A percentile compares a stretch with the other conserved stretches of the same genome.
These are phyloP conservation scores for Eueides isabella DNA, from an alignment of 1,140 invertebrate species.

Conservation along the genomic window DNA sequence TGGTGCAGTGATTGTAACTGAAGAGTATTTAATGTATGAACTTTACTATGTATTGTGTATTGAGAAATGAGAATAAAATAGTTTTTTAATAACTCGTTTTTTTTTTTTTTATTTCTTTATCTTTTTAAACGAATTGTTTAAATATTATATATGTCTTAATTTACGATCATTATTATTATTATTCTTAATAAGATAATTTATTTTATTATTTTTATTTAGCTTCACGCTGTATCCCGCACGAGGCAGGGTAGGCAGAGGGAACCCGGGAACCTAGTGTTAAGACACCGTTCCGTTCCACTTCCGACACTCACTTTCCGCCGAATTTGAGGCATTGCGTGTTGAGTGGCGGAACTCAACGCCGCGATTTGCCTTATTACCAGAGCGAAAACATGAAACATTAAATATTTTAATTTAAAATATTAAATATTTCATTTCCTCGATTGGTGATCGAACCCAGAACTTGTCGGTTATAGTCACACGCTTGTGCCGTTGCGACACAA, in stretches of 20 bases:
- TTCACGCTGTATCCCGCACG: neutral
- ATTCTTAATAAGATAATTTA: too few relatives aligned
- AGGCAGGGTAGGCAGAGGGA: neutral
- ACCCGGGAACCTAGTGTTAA: neutral
- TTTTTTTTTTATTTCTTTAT: neutral
- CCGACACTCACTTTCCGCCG: neutral
- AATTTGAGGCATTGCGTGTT: neutral
- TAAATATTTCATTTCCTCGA: neutral
- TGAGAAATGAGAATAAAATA: neutral
- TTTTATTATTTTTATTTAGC: neutral
- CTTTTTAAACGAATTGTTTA: too few relatives aligned
- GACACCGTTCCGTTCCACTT: neutral
- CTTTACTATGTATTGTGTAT: neutral
- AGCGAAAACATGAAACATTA: too few relatives aligned
- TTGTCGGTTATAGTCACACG: too few relatives aligned
- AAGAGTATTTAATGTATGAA: neutral
- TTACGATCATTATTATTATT: too few relatives aligned
- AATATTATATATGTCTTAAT: too few relatives aligned
- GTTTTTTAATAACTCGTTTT: neutral
- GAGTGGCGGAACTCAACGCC: too few relatives aligned
- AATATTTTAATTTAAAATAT: too few relatives aligned
- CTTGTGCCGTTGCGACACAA: neutral
- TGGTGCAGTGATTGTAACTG: conserved; percentile 2
- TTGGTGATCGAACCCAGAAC: too few relatives aligned
- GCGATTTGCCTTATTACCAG: too few relatives aligned